Base-by-base conservation (phyloP, 2,113 vertebrate genomes). In the Mesitornis unicolor region DNA sequence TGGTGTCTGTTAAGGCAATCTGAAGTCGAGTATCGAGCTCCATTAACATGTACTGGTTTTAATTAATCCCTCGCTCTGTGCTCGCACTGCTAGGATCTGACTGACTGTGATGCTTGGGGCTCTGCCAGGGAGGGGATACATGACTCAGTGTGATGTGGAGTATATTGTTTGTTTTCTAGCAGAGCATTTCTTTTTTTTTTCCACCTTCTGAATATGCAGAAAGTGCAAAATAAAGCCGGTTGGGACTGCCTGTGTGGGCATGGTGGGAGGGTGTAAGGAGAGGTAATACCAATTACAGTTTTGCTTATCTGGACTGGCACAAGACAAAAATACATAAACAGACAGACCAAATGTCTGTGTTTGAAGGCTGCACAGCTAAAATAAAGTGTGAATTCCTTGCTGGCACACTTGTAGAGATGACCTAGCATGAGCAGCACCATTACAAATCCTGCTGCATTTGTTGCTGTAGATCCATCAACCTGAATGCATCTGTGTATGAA, bases 231-330 rank as follows among this genome's bases (percentile, higher is more conserved):
- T 13, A 22, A 21, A 43, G 51, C 13, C 1, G 5, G 13, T 7
- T 13, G 38, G 59, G 78, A 59, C 2, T 11, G 29, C 6, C 51
- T 6, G 13, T 2, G 3, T 1, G 3, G 53, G 33, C 16, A 42
- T 35, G 24, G 87, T 25, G 26, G 22, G 13, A 64, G 17, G 1
- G 35, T 15, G 7, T 19, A 29, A n/a, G n/a, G 47, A 67, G 36
- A 61, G 8, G 21, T 19, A 26, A 42, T 2, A n/a, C 31, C 1
- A 0, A 59, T 10, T 0, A 0, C 4, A 7, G 18, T 13, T 74
- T 56, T 47, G 14, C 53, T 51, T n/a, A 9, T 8, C n/a, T 13
- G 28, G 35, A 31, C 28, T 42, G 31, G 14, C 33, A 17, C 0
- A 4, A 84, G 67, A 42, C 18, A 42, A 24, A 50, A 36, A 35